Evolutionary conservation across 2,888 invertebrate genomes (phyloP), one percentile per base, ranked within the genome.

Genomic region (Eupithecia insigniata): DNA sequence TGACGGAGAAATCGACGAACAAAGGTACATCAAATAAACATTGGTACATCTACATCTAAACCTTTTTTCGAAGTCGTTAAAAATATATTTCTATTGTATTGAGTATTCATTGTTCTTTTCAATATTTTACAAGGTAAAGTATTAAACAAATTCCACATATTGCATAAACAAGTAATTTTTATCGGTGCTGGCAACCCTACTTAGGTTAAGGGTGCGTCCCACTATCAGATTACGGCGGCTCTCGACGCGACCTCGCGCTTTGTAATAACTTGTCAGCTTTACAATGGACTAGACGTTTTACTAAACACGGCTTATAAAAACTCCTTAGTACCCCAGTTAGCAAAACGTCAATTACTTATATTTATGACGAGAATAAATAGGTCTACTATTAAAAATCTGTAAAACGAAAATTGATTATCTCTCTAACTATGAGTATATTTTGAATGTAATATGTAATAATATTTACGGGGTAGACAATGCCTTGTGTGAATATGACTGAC

Each of bases 261-360:
- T 68, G 39, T 74, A 73, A 78, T 77, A 70, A 74, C 75, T 69
- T 78, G 78, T 77, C 78, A 77, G 77, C 78, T 77, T 76, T 69
- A 73, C 67, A 73, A 67, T 70, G 36, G 67, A 58, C 58, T 5
- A 0, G 28, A 30, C 7, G 51, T 0, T 51, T 28, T 30, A 30
- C 30, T 28, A 30, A 69, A 69, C 32, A 64, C 4, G 51, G 12
- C 51, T 51, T 51, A n/a, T 46, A 46, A 22, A 46, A 46, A 46
- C 8, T 0, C 8, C 2, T 46, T 46, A 1, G 0, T 46, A 16
- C 46, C 46, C 18, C 22, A 4, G 22, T 51, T 51, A 22, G 12
- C 22, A 26, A 51, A 12, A 12, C 10, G n/a, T n/a, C n/a, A n/a
- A n/a, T n/a, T n/a, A n/a, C n/a, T n/a, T n/a, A n/a, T n/a, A n/a